Conservation (phyloP, 2,888 invertebrate genomes). For the Mesorhabditis sp. region DNA sequence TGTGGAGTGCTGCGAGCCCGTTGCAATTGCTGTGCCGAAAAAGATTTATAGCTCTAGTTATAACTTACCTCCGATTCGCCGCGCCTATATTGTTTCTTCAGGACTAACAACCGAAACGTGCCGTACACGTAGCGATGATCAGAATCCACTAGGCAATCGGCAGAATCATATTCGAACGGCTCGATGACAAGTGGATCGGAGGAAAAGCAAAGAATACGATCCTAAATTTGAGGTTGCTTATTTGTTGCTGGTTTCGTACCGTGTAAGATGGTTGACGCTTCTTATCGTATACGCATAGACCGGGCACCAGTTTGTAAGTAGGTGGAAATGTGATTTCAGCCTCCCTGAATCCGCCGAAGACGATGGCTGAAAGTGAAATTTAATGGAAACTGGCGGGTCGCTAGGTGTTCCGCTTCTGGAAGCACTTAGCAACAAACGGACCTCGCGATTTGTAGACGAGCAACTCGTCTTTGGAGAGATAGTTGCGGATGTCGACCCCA, state of each 20-base stretch:
- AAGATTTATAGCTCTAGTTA: neutral
- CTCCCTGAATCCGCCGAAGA: constrained; percentile 42
- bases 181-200: constrained; percentile 20
- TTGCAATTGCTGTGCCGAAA: neutral
- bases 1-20: neutral
- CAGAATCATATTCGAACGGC: constrained; percentile 35
- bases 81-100: neutral
- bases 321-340: constrained; percentile 45
- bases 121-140: constrained; percentile 48
- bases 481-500: constrained; percentile 9
- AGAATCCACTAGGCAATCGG: constrained; percentile 37
- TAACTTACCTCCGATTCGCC: neutral
- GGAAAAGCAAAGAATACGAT: constrained; percentile 41
- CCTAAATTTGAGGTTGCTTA: constrained; percentile 22
- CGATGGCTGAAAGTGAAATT: constrained; percentile 20
- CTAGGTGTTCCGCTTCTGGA: constrained; percentile 1
- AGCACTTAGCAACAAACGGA: neutral
- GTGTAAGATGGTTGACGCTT: constrained; percentile 50
- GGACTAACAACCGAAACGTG: constrained; percentile 24
- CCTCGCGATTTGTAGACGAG: constrained; percentile 17
- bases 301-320: constrained; percentile 46
- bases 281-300: constrained; percentile 32
- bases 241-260: constrained; percentile 18
- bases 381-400: constrained; percentile 3
- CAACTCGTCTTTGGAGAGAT: constrained; percentile 24